Base-by-base conservation (phyloP, 2,888 invertebrate genomes). In the Chorisops tibialis region DNA sequence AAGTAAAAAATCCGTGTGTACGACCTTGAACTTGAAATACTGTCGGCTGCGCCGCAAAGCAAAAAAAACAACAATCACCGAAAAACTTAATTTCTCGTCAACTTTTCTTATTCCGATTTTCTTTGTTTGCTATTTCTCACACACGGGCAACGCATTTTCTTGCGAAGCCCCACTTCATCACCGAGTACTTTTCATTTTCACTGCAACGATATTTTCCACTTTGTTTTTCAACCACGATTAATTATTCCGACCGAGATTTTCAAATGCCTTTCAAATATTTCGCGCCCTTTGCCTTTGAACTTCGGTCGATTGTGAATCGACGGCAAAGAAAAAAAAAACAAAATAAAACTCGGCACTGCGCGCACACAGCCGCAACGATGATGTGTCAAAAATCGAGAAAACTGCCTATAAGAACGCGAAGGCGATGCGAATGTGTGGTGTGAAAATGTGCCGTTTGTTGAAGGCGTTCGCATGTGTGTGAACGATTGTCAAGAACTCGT, bases 91-190 rank as follows among this genome's bases (percentile, higher is more conserved):
- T 9, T 30, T 30, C 24, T 5, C 5, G 9, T 9, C 30, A 9
- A 7, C 7, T 30, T 30, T 16, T 41, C 14, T 12, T 16, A 41
- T 16, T 41, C 19, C n/a, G n/a, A 12, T 22, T 18, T 37, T 39
- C 39, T 38, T 37, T 37, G 18, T 59, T 37, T 14, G 48, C 48
- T 39, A 22, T 16, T 58, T 38, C 39, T 48, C 49, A 62, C 51
- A 51, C 56, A 60, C 43, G 65, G 65, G 65, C 65, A 60, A 62
- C 65, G 65, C 65, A 65, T 65, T 65, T 61, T 65, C 50, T 19
- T 65, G 65, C 65, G 65, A 47, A 62, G 59, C 59, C 59, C 59
- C 48, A 60, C 38, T 39, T 54, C 59, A 64, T 64, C 62, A 64
- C 56, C 62, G 64, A 48, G 41, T 38, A 11, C 19, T 16, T 30